Evolutionary conservation across 1,140 invertebrate species (phyloP).

Genomic region (Zaprionus lachaisei): DNA sequence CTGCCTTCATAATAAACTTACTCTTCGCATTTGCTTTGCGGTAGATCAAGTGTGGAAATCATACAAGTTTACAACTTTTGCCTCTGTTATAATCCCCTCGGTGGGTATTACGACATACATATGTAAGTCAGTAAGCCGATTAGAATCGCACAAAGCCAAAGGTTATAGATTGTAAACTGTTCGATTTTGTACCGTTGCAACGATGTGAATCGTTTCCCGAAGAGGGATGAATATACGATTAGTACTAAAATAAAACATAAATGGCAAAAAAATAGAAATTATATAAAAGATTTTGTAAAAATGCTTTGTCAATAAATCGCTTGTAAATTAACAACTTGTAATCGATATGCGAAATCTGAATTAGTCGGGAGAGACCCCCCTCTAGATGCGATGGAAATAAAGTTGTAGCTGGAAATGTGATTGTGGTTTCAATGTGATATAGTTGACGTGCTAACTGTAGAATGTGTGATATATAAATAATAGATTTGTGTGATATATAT

Average conservation of each 20-base stretch:
- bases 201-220: not conserved
- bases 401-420: not conserved
- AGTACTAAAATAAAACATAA: not conserved
- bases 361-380: not conserved
- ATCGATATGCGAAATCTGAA: not conserved
- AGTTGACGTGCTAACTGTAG: not conserved
- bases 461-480: not conserved
- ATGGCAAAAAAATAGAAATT: not conserved
- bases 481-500: not conserved
- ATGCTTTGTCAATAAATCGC: not conserved
- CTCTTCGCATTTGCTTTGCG: not conserved
- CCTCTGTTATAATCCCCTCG: conserved; percentile 8
- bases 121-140: conserved; percentile 27
- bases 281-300: no score
- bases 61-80: conserved; percentile 19
- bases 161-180: conserved; percentile 25
- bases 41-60: conserved; percentile 21
- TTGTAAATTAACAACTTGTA: not conserved
- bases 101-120: conserved; percentile 16
- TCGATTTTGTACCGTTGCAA: not conserved
- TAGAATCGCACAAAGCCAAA: conserved; percentile 25
- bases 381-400: not conserved
- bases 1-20: not conserved
- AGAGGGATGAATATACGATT: not conserved
- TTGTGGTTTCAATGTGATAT: not conserved